Evolutionary conservation across 2,113 vertebrate species (phyloP), one percentile per base, ranked within the genome.

Genomic region (Sarotherodon lohbergeri): DNA sequence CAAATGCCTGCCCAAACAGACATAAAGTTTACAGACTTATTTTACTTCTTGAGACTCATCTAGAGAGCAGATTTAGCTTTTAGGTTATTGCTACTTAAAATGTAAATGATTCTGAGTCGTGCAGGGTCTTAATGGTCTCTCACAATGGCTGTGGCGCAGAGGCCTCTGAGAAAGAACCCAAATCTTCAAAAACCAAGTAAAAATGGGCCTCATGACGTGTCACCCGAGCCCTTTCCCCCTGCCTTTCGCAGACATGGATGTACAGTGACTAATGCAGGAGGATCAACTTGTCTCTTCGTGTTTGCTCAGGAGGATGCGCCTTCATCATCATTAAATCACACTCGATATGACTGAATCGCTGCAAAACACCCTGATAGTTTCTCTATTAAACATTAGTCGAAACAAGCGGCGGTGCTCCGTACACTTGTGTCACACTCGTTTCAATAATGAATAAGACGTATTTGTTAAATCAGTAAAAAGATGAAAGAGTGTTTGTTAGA

Each of bases 61-160:
- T 73, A 71, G 12, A 88, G 84, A 89, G 59, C 81, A 39, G 92
- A 54, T 17, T 78, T 78, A 52, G 29, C 29, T 78, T 78, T 78
- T n/a, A 34, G 73, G 73, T 90, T 92, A 89, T 89, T 88, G 81
- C 80, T 92, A 92, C 86, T 95, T 93, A 88, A 92, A 92, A 94
- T 94, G 91, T 84, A 90, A 93, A 94, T 93, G 81, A 92, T 90
- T 86, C 16, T 41, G 78, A 88, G 71, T 84, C 76, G 83, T 86
- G 36, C 1, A 19, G 57, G 88, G 83, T 92, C 93, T 90, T 90
- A 90, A 91, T 88, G 79, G 81, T 57, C 68, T 85, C 14, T 39
- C 79, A 91, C 91, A 93, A 88, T 86, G 54, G 71, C 39, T 46
- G 63, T 11, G 3, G 17, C 12, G 48, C 11, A 46, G 34, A 71